Evolutionary conservation across 2,888 invertebrate genomes (phyloP), one percentile per base, ranked within the genome.

Genomic region (Pseudolycoriella hygida): DNA sequence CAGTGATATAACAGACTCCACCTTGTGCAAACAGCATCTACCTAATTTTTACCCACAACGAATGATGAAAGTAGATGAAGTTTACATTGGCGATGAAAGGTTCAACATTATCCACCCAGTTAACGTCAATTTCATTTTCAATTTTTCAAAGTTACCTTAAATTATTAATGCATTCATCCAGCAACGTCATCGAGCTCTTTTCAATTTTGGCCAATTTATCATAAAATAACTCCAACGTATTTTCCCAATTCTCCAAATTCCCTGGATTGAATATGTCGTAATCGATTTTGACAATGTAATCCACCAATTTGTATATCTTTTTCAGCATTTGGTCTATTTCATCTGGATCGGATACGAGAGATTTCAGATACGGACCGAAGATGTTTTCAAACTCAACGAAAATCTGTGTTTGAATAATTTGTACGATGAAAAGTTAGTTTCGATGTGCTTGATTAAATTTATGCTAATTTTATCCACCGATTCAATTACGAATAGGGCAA

Each of bases 321-420:
- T 43, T 46, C 18, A 46, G 30, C 15, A 40, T 45, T 11, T 41
- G 78, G 56, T 92, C 89, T 42, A 93, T 85, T 55, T 84, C 79
- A 10, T 83, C 78, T 0, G 89, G 87, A 59, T 92, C 88, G 49
- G 78, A 80, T 31, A 90, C 83, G 30, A 92, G 83, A 0, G 87
- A 80, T 57, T 88, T 87, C 2, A 93, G 64, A 55, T 90, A 86
- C 1, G 78, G 71, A 0, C 90, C 89, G 59, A 93, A 90, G 48
- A 93, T 82, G 53, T 88, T 87, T 60, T 86, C 80, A 57, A 90
- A 92, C 57, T 90, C 86, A 55, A 85, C 77, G 3, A 89, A 70
- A 0, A 86, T 77, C 80, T 80, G 57, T 2, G 45, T 53, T 10
- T 34, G 25, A 4, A 25, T 8, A 25, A 25, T 6, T 6, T 8